Base-by-base conservation (phyloP, 2,113 vertebrate species). In the Canis aureus region DNA sequence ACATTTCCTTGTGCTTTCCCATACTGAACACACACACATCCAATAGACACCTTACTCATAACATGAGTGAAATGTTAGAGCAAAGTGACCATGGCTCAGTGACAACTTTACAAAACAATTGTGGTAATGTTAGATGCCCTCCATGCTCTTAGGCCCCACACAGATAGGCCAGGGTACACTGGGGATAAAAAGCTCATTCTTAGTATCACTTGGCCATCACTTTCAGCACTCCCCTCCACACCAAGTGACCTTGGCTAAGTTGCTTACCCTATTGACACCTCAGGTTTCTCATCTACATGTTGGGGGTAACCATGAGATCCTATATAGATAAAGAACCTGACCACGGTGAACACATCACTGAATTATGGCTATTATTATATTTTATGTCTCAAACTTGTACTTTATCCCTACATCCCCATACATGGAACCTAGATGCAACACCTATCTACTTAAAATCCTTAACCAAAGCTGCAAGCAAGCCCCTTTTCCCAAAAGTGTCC, bases 171-270 rank as follows among this genome's bases (percentile, higher is more conserved):
- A 19, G 43, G 55, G 12, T 53, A 57, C 71, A 53, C 4, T 15
- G n/a, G 22, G 8, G n/a, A 59, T 51, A 10, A 8, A 74, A n/a
- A 69, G 38, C 12, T 53, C 59, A 10, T 29, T 43, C 27, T 81
- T 9, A 25, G 32, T 1, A 10, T 13, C 10, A 5, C 49, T 12
- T 29, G 0, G 1, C 15, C n/a, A 60, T 49, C 23, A 10, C 53
- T n/a, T 35, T n/a, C 27, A 78, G 32, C 11, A 15, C 25, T 59
- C 3, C 15, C 23, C 4, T 13, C 43, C 22, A 74, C 27, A 51
- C 20, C 15, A 9, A 53, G 55, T 6, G 35, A 22, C 23, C n/a
- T 11, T 43, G 8, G 55, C 73, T 59, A 32, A 78, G 20, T 49
- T 32, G 3, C 27, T 64, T 19, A 29, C 9, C 62, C 49, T 80